Conservation (phyloP, 2,888 invertebrate genomes). For the Drosophila nigricruria region DNA sequence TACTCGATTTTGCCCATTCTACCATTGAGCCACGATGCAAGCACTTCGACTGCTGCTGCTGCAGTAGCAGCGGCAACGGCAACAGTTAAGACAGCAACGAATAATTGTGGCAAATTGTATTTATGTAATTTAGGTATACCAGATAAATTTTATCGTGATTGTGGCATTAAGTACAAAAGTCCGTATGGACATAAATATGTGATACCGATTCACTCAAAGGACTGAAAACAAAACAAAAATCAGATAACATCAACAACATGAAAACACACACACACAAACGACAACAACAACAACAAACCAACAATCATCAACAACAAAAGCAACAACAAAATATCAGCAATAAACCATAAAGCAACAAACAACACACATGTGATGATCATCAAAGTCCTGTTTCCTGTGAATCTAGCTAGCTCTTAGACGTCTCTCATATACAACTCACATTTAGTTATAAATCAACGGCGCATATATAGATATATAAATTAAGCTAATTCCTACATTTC, state of each 20-base stretch:
- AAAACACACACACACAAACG: constrained; percentile 39
- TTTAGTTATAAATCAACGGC: constrained; percentile 61
- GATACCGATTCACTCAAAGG: constrained; percentile 89
- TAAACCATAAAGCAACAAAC: constrained; percentile 32
- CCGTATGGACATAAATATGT: constrained; percentile 94
- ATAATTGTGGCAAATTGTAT: constrained; percentile 90
- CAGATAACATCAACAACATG: constrained; percentile 40
- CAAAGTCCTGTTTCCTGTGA: constrained; percentile 80
- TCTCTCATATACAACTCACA: constrained; percentile 67
- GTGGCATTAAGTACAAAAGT: constrained; percentile 92
- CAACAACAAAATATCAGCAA: constrained; percentile 31
- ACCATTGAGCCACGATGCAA: constrained; percentile 86
- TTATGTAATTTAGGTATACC: constrained; percentile 95
- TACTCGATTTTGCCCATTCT: constrained; percentile 90
- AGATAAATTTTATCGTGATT: constrained; percentile 90
- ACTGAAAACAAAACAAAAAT: constrained; percentile 83
- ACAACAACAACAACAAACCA: constrained; percentile 26
- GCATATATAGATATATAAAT: constrained; percentile 32
- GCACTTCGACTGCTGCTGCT: constrained; percentile 18
- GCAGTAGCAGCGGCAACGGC: constrained; percentile 30
- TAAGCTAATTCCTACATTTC: constrained; percentile 37
- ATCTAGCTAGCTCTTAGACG: constrained; percentile 76
- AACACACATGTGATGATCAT: constrained; percentile 79
- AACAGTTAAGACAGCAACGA: constrained; percentile 66
- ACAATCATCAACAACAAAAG: constrained; percentile 60